Evolutionary conservation across 2,888 invertebrate species (phyloP).

Genomic region (Neoscelio sp.): DNA sequence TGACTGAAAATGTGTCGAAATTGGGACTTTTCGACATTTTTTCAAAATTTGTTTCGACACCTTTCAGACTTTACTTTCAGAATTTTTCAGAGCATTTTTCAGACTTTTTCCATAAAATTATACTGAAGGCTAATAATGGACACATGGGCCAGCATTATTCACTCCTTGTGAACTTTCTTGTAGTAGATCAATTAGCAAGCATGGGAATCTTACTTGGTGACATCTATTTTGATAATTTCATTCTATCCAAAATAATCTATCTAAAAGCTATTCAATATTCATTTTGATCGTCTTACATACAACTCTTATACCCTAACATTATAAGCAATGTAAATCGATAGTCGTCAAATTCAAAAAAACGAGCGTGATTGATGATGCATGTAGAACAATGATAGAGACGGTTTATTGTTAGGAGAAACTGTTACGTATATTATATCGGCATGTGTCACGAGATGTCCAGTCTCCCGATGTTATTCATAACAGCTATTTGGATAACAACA

Average conservation of each 20-base stretch:
- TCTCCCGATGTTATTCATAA: conserved; percentile 59
- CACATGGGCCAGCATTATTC: too few species aligned
- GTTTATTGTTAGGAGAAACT: conserved; percentile 56
- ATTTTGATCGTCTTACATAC: background rate
- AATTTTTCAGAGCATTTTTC: too few species aligned
- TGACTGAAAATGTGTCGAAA: too few species aligned
- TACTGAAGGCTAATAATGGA: too few species aligned
- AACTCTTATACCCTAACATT: conserved; percentile 11
- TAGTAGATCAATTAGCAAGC: too few species aligned
- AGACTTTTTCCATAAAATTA: too few species aligned
- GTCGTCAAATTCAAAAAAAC: conserved; percentile 13
- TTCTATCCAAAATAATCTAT: background rate
- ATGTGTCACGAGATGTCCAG: conserved; percentile 55
- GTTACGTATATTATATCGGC: conserved; percentile 54
- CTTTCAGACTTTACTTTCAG: too few species aligned
- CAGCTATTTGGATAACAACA: conserved; percentile 66
- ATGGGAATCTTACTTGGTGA: background rate
- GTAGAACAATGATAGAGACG: conserved; percentile 29
- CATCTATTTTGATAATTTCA: background rate
- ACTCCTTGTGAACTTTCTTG: too few species aligned
- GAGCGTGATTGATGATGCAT: conserved; percentile 26
- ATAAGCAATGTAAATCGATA: conserved; percentile 27
- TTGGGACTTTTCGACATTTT: too few species aligned
- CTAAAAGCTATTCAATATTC: conserved; percentile 2
- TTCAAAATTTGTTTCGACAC: too few species aligned